Evolutionary conservation across 2,113 vertebrate genomes (phyloP).

Genomic region (Leptocoma aspasia): DNA sequence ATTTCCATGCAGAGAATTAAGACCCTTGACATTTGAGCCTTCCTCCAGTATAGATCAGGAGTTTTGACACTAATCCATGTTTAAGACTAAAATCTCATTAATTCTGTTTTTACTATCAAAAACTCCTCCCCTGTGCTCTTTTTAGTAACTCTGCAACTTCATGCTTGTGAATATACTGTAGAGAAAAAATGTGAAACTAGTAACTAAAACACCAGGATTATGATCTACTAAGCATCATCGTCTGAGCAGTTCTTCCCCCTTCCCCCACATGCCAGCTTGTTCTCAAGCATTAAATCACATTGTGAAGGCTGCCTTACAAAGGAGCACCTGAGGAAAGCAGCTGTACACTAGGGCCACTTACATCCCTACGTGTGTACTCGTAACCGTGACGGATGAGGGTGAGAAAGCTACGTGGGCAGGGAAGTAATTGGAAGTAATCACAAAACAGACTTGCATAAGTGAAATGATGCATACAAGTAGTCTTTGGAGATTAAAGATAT

Average conservation of each 20-base stretch:
- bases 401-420: constrained; percentile 41
- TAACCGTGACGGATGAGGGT: background rate
- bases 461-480: constrained; percentile 48
- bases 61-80: background rate
- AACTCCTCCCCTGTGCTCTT: background rate
- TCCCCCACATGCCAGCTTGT: background rate
- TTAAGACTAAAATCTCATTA: background rate
- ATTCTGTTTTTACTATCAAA: background rate
- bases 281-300: constrained; percentile 30
- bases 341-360: background rate
- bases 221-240: background rate
- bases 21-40: background rate
- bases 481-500: constrained; percentile 64
- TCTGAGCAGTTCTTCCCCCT: background rate
- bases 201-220: background rate
- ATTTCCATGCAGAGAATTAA: background rate
- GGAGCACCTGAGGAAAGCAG: background rate
- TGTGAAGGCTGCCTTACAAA: background rate
- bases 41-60: background rate
- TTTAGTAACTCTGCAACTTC: background rate
- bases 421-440: constrained; percentile 38
- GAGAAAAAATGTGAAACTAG: background rate
- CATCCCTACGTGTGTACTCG: background rate
- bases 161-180: background rate
- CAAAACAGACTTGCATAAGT: constrained; percentile 49